A percentile compares a stretch with the other conserved stretches of the same genome.
These are phyloP conservation scores for Nyctibius grandis DNA, from an alignment of 2,797 vertebrate genomes.

Conservation along the genomic window DNA sequence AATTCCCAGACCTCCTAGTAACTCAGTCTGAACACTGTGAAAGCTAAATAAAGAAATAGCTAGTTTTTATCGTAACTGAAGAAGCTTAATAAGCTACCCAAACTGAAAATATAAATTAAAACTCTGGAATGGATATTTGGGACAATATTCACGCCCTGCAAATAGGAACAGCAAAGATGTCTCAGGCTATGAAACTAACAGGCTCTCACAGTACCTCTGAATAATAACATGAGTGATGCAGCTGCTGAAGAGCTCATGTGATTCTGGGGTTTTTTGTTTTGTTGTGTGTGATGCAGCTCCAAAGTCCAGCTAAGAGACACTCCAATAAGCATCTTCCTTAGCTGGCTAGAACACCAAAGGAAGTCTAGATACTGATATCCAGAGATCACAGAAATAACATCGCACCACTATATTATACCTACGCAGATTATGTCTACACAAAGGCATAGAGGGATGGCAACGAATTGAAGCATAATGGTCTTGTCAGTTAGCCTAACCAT, in stretches of 20 bases:
- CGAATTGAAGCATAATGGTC: background rate
- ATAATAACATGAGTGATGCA: background rate
- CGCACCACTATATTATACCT: background rate
- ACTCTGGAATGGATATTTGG: background rate
- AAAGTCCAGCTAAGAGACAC: background rate
- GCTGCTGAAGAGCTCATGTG: background rate
- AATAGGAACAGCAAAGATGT: background rate
- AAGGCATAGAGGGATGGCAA: background rate
- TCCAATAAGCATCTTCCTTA: background rate
- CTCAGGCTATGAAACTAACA: background rate
- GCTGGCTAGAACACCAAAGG: background rate
- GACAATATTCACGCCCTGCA: background rate
- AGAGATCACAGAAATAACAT: background rate
- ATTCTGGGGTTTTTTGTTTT: background rate
- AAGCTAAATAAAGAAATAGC: background rate
- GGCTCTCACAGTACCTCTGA: background rate
- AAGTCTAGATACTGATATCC: background rate
- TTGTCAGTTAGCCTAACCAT: background rate
- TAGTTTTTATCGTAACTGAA: background rate
- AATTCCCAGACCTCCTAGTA: background rate
- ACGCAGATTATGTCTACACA: background rate
- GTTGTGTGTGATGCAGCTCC: background rate
- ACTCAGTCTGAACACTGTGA: background rate
- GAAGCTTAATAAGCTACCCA: background rate
- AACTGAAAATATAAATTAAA: background rate